Base-by-base conservation (phyloP, 2,113 vertebrate genomes). In the Sardina pilchardus region DNA sequence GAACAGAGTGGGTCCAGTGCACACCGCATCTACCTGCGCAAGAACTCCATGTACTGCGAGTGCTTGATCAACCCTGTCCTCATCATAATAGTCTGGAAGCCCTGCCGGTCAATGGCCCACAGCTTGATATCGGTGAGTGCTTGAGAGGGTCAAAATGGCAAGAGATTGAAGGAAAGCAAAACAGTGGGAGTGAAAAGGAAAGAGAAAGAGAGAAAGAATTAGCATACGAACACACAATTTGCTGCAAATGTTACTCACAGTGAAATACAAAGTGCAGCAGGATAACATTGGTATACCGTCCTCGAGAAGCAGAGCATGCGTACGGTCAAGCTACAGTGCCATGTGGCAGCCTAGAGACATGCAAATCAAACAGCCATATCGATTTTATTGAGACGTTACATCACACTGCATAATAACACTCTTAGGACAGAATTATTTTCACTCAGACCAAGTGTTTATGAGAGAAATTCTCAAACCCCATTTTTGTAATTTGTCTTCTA, bases 11-110 rank as follows among this genome's bases (percentile, higher is more conserved):
- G 16, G 42, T 78, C 71, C 14, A 14, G 10, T 17, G 63, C 63
- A 67, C n/a, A 30, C 24, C 10, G 14, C 17, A 56, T 12, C 36
- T 86, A 95, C 95, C 95, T 95, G 88, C 92, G 91, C 5, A 95
- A 89, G 87, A 95, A 93, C 83, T 95, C 92, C 8, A 90, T 95
- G 90, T 95, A 94, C 89, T 95, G 94, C 1, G 94, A 91, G 2
- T 93, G 94, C 87, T 94, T 95, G 83, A 95, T 95, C 84, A 95
- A 90, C 5, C 95, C 93, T 0, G 93, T 94, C 81, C 92, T 89
- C 94, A 95, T 95, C 95, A 95, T 95, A 86, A 95, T 95, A 85
- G 94, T 94, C 88, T 95, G 95, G 86, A 95, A 95, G 17, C 91
- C 90, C 89, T 94, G 95, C 0, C 94, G 91, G 88, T 95, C 94